Conservation (phyloP, 2,113 vertebrate genomes). For the Cyprinodon tularosa region DNA sequence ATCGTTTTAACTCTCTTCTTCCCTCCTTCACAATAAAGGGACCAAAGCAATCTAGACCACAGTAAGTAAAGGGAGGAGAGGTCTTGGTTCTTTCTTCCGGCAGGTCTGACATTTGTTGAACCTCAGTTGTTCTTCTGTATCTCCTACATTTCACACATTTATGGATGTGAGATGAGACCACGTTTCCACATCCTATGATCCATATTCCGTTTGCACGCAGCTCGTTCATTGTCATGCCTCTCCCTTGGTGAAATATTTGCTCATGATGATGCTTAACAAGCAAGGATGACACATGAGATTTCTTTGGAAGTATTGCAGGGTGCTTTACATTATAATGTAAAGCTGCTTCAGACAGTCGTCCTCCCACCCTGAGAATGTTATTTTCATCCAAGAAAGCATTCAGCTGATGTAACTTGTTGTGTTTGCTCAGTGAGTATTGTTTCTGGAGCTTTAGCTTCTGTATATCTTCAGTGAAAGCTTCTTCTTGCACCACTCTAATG, state of each 20-base stretch:
- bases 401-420: background rate
- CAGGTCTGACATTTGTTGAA: no score
- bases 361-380: slow-evolving; percentile 5
- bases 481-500: background rate
- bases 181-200: background rate
- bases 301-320: background rate
- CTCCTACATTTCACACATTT: background rate
- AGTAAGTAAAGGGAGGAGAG: no score
- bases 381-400: background rate
- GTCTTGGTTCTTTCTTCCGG: no score
- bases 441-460: background rate
- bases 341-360: background rate
- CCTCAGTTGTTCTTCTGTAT: background rate
- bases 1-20: no score
- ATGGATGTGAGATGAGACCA: background rate
- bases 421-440: background rate
- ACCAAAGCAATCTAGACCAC: no score
- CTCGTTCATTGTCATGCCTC: slow-evolving; percentile 3
- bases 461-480: background rate
- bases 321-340: background rate
- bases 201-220: background rate
- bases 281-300: slow-evolving; percentile 1
- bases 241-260: background rate
- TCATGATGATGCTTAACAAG: background rate
- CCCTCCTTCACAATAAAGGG: no score